Evolutionary conservation across 2,797 vertebrate genomes (phyloP).

Genomic region (Martes flavigula): DNA sequence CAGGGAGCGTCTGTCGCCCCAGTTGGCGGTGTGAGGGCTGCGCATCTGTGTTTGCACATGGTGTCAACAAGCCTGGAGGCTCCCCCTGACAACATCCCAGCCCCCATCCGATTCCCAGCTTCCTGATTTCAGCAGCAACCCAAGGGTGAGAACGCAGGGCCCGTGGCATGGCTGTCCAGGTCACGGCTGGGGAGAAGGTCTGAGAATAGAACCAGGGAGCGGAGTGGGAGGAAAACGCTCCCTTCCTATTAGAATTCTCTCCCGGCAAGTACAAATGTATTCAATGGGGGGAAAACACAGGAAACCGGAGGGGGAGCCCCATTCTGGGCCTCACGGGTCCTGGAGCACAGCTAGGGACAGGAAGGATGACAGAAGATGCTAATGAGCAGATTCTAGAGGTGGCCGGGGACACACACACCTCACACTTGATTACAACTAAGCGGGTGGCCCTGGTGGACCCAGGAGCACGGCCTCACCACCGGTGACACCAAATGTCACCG

Average conservation of each 20-base stretch:
- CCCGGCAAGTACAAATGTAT: not conserved
- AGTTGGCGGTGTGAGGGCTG: not conserved
- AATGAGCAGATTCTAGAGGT: not conserved
- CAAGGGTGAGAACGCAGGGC: not conserved
- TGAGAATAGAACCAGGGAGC: not conserved
- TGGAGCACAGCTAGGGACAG: fast-evolving
- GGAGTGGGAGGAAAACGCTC: not conserved
- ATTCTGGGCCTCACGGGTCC: not conserved
- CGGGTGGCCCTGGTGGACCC: fast-evolving
- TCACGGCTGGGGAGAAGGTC: not conserved
- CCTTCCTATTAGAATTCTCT: not conserved
- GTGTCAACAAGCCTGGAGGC: not conserved
- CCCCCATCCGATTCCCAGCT: not conserved
- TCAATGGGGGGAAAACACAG: fast-evolving
- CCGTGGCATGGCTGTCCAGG: not conserved
- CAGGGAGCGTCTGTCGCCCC: not conserved
- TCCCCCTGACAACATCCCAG: no score
- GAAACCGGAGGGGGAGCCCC: fast-evolving
- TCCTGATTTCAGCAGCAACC: not conserved
- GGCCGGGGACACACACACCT: not conserved
- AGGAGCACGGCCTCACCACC: not conserved
- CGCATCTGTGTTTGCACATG: not conserved
- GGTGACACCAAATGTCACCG: fast-evolving
- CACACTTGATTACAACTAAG: not conserved
- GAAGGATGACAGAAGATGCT: fast-evolving